Base-by-base conservation (phyloP, 2,113 vertebrate species). In the Cebidichthys violaceus region DNA sequence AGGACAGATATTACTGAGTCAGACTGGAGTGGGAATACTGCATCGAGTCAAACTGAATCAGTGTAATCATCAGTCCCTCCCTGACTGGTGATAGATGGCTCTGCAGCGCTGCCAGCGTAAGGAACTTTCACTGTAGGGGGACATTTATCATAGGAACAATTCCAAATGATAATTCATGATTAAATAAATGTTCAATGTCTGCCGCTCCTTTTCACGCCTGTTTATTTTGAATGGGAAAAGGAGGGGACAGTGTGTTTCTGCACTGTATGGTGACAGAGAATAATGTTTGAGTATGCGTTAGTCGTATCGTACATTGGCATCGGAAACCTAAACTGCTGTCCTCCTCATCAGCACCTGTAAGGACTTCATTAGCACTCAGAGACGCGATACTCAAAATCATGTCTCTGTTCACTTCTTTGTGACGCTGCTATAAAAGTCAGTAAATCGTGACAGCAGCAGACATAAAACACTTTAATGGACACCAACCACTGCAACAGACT, bases 401-500 rank as follows among this genome's bases (percentile, higher is more conserved):
- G 66, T 75, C 15, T 60, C 76, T 24, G 68, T 45, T 74, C 59
- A 77, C 57, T 77, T 86, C 80, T 86, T 79, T 79, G 79, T 71
- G 52, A 79, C 47, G 81, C 60, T 55, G 85, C 66, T 64, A 80
- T 93, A 88, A 92, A 93, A 90, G 61, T 79, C 80, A 17, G 61
- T 85, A 91, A 90, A 90, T 89, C 73, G 82, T 70, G 60, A 85
- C 82, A 57, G 90, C 86, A 67, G 69, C 27, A 33, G 70, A 83
- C 85, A 89, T 92, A 89, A 93, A 94, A 90, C 81, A 84, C 82
- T 60, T 39, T 89, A 86, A 92, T 91, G 87, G 87, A 87, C 69
- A 72, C 37, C 6, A n/a, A 79, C 80, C 81, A 82, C 75, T 57
- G 74, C 77, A 83, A 75, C 52, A 76, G 43, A 70, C 70, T 66